These are phyloP conservation scores for Lepidocolaptes lacrymiger DNA, from an alignment of 2,797 vertebrate genomes.

Conservation along the genomic window DNA sequence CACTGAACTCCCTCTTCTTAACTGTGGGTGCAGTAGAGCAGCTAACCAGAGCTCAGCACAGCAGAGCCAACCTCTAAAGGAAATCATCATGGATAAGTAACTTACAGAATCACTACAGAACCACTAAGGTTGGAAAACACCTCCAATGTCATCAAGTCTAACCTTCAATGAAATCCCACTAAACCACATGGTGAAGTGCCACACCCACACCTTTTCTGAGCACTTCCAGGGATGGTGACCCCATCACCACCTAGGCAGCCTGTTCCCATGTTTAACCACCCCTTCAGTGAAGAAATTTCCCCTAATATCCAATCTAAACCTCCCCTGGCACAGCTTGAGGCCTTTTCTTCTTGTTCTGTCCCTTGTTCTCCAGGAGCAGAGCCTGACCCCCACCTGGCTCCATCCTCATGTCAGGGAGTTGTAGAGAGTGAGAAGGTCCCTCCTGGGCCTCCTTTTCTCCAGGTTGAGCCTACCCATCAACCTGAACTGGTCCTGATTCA, in stretches of 20 bases:
- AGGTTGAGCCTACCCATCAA: neutral
- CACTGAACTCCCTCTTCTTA: neutral
- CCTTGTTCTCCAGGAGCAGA: neutral
- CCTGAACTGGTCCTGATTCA: neutral
- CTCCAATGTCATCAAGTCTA: neutral
- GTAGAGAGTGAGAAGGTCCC: neutral
- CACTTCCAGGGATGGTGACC: neutral
- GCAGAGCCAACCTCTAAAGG: neutral
- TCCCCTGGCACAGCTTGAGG: neutral
- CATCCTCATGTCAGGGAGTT: neutral
- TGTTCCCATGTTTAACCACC: neutral
- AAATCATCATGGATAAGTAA: neutral
- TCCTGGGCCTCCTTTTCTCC: neutral
- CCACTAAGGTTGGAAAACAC: neutral
- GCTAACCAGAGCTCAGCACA: neutral
- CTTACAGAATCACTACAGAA: neutral
- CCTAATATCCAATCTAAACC: neutral
- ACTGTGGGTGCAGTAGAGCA: neutral
- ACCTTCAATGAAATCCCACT: neutral
- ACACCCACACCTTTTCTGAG: neutral
- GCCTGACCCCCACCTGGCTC: accelerated
- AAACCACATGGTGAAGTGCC: neutral
- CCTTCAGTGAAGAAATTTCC: neutral
- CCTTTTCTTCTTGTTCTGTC: neutral
- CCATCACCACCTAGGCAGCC: neutral